Evolutionary conservation across 2,888 invertebrate species (phyloP), one percentile per base, ranked within the genome.

Genomic region (Pyrrhia umbra): DNA sequence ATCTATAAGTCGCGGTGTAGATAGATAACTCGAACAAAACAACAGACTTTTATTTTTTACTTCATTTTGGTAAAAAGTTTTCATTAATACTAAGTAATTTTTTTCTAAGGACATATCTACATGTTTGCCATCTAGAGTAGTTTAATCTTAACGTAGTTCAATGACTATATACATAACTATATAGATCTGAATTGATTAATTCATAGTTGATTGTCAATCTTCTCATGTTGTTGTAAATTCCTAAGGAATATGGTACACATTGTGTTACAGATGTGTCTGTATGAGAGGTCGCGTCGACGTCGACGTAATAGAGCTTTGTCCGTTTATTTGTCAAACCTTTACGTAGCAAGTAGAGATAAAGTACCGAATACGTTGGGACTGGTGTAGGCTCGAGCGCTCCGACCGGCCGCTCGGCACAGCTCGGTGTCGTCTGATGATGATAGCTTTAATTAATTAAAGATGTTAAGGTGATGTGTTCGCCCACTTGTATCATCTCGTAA

Each of bases 381-480:
- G 75, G 54, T 40, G 62, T 27, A 49, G 65, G 13, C 51, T 10
- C 27, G 40, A 49, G 42, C 43, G 43, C n/a, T n/a, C n/a, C n/a
- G n/a, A 21, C 54, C n/a, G 42, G 40, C 20, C 57, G 42, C 63
- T 57, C 62, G 77, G 71, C 63, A 76, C 74, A 68, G 72, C 80
- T 80, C 79, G 83, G 83, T 82, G 83, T 82, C 84, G 86, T 85
- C 85, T 83, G 77, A 79, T 83, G 78, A 85, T 77, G 78, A 89
- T 86, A 92, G 92, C 92, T 92, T 92, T 92, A 92, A 92, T 89
- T 84, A 86, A 82, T 80, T 83, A 83, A 88, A 83, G 75, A 75
- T 76, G 80, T 80, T 82, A 75, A 68, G 76, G 73, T 79, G 78
- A 65, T 68, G 70, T 62, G 68, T 62, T 57, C 75, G 72, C 72